Conservation (phyloP, 2,113 vertebrate species). For the Rana temporaria region DNA sequence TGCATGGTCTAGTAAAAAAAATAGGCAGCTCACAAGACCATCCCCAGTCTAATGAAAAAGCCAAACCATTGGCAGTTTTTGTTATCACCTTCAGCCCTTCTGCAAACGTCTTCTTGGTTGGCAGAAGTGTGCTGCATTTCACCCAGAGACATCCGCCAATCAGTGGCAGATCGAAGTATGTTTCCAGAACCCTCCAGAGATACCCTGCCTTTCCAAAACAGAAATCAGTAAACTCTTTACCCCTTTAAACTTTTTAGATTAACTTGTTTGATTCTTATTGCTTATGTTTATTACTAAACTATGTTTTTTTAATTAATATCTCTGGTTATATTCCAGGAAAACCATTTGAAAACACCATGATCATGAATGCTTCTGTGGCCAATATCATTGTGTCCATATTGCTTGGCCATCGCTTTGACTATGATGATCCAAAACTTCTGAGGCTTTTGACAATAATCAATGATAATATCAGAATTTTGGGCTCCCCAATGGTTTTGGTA, state of each 20-base stretch:
- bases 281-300: neutral
- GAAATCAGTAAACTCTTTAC: too few species aligned
- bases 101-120: too few species aligned
- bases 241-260: too few species aligned
- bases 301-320: neutral
- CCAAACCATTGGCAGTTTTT: too few species aligned
- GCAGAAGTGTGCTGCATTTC: too few species aligned
- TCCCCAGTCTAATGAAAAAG: too few species aligned
- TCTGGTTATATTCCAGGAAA: neutral
- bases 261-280: too few species aligned
- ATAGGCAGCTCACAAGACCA: too few species aligned
- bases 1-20: too few species aligned
- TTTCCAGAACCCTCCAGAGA: neutral
- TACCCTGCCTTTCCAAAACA: too few species aligned
- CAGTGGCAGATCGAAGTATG: neutral
- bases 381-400: conserved; percentile 45
- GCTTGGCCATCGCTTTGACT: conserved; percentile 33
- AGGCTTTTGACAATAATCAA: neutral
- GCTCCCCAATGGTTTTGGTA: conserved; percentile 1
- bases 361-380: conserved; percentile 16
- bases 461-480: neutral
- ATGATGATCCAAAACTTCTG: conserved; percentile 28
- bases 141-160: too few species aligned
- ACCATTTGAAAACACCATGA: neutral
- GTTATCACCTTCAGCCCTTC: too few species aligned